Evolutionary conservation across 2,888 invertebrate species (phyloP).

Genomic region (Dorcus hopei): DNA sequence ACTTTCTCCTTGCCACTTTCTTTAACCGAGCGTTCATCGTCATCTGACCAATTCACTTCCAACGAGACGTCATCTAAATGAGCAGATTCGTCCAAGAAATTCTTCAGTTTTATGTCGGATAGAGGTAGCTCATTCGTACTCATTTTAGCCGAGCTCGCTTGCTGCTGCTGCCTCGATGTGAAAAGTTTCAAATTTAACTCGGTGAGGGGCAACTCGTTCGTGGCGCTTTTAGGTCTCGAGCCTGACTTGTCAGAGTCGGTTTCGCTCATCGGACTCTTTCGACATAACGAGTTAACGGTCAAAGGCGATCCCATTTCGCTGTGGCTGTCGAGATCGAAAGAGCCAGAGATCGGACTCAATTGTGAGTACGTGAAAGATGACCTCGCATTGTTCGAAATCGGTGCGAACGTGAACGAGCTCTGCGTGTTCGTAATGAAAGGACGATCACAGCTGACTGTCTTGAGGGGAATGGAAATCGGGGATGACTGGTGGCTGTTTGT

Average conservation of each 20-base stretch:
- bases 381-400: constrained; percentile 15
- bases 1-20: not conserved
- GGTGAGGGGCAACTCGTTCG: constrained; percentile 66
- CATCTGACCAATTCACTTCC: constrained; percentile 35
- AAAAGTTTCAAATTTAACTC: constrained; percentile 47
- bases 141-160: constrained; percentile 21
- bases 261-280: constrained; percentile 24
- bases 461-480: constrained; percentile 43
- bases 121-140: constrained; percentile 44
- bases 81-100: constrained; percentile 6
- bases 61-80: constrained; percentile 28
- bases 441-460: constrained; percentile 43
- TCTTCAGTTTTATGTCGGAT: constrained; percentile 38
- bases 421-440: constrained; percentile 23
- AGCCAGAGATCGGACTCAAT: constrained; percentile 44
- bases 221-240: constrained; percentile 56
- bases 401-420: constrained; percentile 23
- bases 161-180: constrained; percentile 31
- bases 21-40: constrained; percentile 3
- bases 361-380: constrained; percentile 26
- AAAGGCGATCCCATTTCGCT: constrained; percentile 34
- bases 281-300: constrained; percentile 15
- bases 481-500: constrained; percentile 42
- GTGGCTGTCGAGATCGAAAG: constrained; percentile 40
- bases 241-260: constrained; percentile 9